Evolutionary conservation across 2,888 invertebrate genomes (phyloP).

Genomic region (Hirtodrosophila duncani): DNA sequence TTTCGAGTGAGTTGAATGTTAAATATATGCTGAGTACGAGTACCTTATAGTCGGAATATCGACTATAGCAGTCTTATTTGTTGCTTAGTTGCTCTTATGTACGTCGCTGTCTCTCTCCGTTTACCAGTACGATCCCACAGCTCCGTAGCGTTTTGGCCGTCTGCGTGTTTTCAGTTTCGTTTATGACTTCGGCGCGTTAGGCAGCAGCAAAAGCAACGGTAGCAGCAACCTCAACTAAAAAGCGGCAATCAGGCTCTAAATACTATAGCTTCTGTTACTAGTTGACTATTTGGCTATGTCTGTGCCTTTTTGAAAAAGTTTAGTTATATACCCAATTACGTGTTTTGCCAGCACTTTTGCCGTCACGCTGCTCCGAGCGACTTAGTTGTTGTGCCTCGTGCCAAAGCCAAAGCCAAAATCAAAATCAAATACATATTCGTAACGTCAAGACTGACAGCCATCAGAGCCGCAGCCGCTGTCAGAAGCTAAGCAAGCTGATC

Average conservation of each 20-base stretch:
- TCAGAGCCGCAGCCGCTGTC: slow-evolving; percentile 12
- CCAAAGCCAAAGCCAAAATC: background rate
- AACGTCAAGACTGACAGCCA: too few species aligned
- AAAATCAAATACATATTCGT: slow-evolving; percentile 2
- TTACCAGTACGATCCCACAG: slow-evolving; percentile 38
- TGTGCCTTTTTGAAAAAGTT: slow-evolving; percentile 20
- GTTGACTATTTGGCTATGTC: slow-evolving; percentile 21
- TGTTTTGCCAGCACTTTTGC: slow-evolving; percentile 45
- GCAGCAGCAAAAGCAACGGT: slow-evolving; percentile 37
- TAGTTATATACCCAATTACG: slow-evolving; percentile 54
- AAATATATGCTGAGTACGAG: too few species aligned
- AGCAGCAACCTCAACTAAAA: slow-evolving; percentile 12
- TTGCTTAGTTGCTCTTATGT: background rate
- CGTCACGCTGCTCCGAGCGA: slow-evolving; percentile 12
- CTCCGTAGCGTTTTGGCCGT: slow-evolving; percentile 36
- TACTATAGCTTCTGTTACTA: slow-evolving; percentile 19
- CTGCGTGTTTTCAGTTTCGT: slow-evolving; percentile 72
- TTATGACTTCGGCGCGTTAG: slow-evolving; percentile 63
- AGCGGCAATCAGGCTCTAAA: background rate
- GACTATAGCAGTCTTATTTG: too few species aligned
- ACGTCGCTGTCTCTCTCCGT: slow-evolving; percentile 7
- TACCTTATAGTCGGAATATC: too few species aligned
- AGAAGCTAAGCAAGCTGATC: slow-evolving; percentile 14
- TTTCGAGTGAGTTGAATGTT: too few species aligned
- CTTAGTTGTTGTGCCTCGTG: slow-evolving; percentile 5